Evolutionary conservation across 2,888 invertebrate species (phyloP).

Genomic region (Lissocephala sabroskyi): DNA sequence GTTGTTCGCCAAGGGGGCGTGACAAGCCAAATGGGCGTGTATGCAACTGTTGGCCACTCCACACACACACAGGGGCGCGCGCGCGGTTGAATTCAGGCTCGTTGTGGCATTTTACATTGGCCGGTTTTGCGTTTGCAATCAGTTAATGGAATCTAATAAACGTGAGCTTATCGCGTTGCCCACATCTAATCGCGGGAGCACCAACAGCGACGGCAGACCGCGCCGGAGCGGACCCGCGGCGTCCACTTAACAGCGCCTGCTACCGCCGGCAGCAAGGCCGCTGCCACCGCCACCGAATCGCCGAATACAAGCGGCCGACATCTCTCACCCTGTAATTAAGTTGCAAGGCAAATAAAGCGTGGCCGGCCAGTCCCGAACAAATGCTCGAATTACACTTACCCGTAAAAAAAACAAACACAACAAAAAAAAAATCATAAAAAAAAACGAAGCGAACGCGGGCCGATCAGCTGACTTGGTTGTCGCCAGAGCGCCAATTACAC

Average conservation of each 20-base stretch:
- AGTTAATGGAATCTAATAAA: constrained; percentile 66
- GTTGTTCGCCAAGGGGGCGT: neutral
- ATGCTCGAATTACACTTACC: neutral
- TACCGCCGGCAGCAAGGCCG: constrained; percentile 28
- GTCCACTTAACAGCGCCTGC: neutral
- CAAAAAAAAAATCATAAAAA: no score
- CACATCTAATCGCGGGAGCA: constrained; percentile 53
- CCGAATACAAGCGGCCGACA: constrained; percentile 12
- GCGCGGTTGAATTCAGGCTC: neutral
- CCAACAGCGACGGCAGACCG: constrained; percentile 16
- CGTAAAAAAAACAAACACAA: no score
- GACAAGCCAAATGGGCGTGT: constrained; percentile 5
- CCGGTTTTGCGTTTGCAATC: constrained; percentile 41
- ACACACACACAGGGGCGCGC: neutral
- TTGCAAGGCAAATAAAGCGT: constrained; percentile 24
- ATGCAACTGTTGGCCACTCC: constrained; percentile 12
- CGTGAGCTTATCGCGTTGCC: constrained; percentile 51
- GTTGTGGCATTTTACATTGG: constrained; percentile 2
- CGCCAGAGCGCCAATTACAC: no score
- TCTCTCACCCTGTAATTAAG: constrained; percentile 47
- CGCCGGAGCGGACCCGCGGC: neutral
- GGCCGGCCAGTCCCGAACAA: neutral
- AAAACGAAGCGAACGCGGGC: no score
- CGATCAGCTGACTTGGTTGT: no score
- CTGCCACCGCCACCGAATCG: no score